Conservation (phyloP, 2,888 invertebrate genomes). For the Caenorhabditis virilis region DNA sequence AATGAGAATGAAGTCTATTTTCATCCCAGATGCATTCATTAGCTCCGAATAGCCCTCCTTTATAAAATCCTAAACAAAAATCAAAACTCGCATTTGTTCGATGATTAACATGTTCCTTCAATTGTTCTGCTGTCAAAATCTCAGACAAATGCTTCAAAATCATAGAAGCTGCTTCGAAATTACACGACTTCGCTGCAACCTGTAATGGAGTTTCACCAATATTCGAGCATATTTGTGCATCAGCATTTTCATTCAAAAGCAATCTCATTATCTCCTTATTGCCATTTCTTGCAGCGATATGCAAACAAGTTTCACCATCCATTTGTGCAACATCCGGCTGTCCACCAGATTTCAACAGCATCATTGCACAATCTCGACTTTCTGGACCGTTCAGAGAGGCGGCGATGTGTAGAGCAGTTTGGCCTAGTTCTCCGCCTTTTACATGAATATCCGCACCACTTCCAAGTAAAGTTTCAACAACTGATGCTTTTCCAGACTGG, state of each 20-base stretch:
- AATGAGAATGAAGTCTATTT: too few species aligned
- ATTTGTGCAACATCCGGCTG: slow-evolving; percentile 92
- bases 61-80: background rate
- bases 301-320: slow-evolving; percentile 92
- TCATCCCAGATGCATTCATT: too few species aligned
- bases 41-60: too few species aligned
- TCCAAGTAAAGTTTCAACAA: slow-evolving; percentile 77
- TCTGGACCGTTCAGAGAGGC: slow-evolving; percentile 72
- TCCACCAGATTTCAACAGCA: slow-evolving; percentile 96
- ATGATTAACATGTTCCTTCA: slow-evolving; percentile 61
- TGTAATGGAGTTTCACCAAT: slow-evolving; percentile 88
- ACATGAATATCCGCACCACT: slow-evolving; percentile 97
- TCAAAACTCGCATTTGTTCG: slow-evolving; percentile 53
- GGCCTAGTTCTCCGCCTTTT: slow-evolving; percentile 78
- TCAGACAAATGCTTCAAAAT: slow-evolving; percentile 79
- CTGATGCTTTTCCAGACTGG: slow-evolving; percentile 69
- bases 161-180: slow-evolving; percentile 83
- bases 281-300: slow-evolving; percentile 90
- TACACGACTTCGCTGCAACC: slow-evolving; percentile 80
- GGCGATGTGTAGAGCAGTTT: slow-evolving; percentile 90
- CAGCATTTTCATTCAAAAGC: slow-evolving; percentile 89
- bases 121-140: slow-evolving; percentile 40
- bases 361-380: slow-evolving; percentile 89
- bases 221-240: slow-evolving; percentile 84
- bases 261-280: slow-evolving; percentile 82